These are phyloP conservation scores for Dryobota labecula DNA, from an alignment of 2,888 invertebrate genomes.

Conservation along the genomic window DNA sequence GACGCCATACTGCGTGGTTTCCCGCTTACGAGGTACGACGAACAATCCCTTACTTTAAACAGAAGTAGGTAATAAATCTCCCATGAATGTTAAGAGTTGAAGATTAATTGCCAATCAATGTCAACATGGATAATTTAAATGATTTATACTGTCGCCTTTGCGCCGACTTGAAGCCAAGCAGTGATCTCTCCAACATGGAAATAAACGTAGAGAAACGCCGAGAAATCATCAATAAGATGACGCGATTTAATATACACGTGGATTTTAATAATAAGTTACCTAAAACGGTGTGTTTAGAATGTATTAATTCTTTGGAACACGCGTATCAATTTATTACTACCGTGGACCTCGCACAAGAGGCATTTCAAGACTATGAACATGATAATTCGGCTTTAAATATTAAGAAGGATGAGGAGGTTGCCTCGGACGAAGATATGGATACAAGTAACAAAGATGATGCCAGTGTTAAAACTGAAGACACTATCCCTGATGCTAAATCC, in stretches of 20 bases:
- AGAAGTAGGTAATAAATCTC: neutral
- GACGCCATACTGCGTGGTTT: neutral
- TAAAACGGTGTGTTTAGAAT: slow-evolving; percentile 50
- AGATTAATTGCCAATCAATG: neutral
- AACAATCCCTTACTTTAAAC: neutral
- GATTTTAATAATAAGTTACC: slow-evolving; percentile 40
- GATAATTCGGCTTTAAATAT: neutral
- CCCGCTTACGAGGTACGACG: neutral
- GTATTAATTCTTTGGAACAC: slow-evolving; percentile 32
- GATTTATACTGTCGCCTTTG: slow-evolving; percentile 53
- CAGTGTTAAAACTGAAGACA: neutral
- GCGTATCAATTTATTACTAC: slow-evolving; percentile 39
- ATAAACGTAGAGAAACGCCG: slow-evolving; percentile 25
- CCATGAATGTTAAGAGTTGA: neutral
- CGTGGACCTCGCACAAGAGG: slow-evolving; percentile 40
- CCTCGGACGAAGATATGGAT: neutral
- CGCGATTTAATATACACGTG: slow-evolving; percentile 29
- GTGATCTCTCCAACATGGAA: slow-evolving; percentile 29
- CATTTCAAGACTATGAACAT: slow-evolving; percentile 35
- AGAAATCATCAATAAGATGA: slow-evolving; percentile 36
- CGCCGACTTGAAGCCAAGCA: slow-evolving; percentile 39
- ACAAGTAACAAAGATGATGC: neutral
- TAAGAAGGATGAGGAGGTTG: neutral
- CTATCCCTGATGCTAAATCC: neutral
- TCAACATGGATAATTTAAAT: slow-evolving; percentile 22